Evolutionary conservation across 2,888 invertebrate species (phyloP).

Genomic region (Baronia brevicornis): DNA sequence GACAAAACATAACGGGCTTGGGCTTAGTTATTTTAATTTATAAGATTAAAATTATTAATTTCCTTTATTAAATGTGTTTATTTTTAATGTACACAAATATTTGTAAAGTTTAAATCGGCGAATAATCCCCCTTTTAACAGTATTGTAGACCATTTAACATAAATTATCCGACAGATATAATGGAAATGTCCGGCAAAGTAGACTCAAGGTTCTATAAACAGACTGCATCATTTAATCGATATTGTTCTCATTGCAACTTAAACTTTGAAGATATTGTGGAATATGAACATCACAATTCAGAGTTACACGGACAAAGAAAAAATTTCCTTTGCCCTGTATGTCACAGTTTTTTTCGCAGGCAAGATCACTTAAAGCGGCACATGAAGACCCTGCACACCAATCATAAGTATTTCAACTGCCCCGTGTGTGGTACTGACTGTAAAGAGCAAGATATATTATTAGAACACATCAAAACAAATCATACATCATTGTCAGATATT

Average conservation of each 20-base stretch:
- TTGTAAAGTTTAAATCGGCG: too few species aligned
- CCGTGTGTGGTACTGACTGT: conserved; percentile 36
- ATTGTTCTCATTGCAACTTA: conserved; percentile 33
- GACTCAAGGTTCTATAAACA: too few species aligned
- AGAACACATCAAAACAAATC: conserved; percentile 37
- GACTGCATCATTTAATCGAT: conserved; percentile 6
- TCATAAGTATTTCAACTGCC: conserved; percentile 29
- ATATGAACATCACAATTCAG: conserved; percentile 35
- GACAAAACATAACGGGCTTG: too few species aligned
- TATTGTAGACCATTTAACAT: too few species aligned
- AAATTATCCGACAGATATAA: too few species aligned
- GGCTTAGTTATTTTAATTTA: too few species aligned
- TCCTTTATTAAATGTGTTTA: too few species aligned
- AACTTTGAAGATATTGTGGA: conserved; percentile 29
- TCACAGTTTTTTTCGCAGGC: conserved; percentile 32
- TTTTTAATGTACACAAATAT: too few species aligned
- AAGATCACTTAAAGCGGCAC: conserved; percentile 45
- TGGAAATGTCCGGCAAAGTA: too few species aligned
- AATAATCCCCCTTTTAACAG: too few species aligned
- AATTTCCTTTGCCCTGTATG: conserved; percentile 31
- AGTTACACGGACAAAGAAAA: conserved; percentile 32
- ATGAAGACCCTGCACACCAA: conserved; percentile 33
- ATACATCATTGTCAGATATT: conserved; percentile 23
- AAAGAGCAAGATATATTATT: conserved; percentile 31
- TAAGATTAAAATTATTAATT: too few species aligned